Evolutionary conservation across 2,888 invertebrate genomes (phyloP), one percentile per base, ranked within the genome.

Genomic region (Scaptomyza reducta): DNA sequence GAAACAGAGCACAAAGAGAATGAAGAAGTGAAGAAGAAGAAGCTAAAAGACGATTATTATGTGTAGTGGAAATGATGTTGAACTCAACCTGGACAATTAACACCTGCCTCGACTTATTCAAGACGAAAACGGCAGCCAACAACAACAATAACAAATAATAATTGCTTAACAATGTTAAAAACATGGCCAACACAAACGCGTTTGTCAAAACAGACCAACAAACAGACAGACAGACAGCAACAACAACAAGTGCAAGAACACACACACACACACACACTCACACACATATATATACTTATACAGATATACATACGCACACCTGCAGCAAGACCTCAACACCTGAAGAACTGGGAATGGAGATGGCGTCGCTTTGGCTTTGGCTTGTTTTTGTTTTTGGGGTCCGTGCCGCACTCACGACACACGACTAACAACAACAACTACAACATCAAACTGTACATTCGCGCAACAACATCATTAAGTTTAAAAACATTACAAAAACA

Each of bases 111-210:
- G 11, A 13, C 33, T 18, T n/a, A n/a, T n/a, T 50, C 50, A 61
- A 13, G 7, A 33, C 16, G 14, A 55, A 56, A 62, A 69, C 57
- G 61, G 49, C 72, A 66, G 65, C 72, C 77, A 70, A 69, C 74
- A 74, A 58, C 74, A 79, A 77, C 74, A 80, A 83, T 83, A 87
- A 87, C 80, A 82, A 87, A 82, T 87, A 82, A 82, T 82, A 82
- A 82, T 86, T 82, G 83, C 86, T 74, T 49, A n/a, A n/a, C 77
- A 79, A 77, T 70, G 79, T 64, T 63, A 70, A 60, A 77, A 84
- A 84, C 88, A 81, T 81, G 86, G 86, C 86, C 87, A 85, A 83
- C 71, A 76, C 69, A 77, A 76, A 80, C 85, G 85, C 79, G 85
- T 79, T 80, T 84, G 84, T 77, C 78, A 77, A 77, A 83, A 80